A percentile compares a stretch with the other conserved stretches of the same genome.
phyloP scores from a whole-genome alignment of 2,113 vertebrate genomes.

The Plestiodon gilberti region DNA sequence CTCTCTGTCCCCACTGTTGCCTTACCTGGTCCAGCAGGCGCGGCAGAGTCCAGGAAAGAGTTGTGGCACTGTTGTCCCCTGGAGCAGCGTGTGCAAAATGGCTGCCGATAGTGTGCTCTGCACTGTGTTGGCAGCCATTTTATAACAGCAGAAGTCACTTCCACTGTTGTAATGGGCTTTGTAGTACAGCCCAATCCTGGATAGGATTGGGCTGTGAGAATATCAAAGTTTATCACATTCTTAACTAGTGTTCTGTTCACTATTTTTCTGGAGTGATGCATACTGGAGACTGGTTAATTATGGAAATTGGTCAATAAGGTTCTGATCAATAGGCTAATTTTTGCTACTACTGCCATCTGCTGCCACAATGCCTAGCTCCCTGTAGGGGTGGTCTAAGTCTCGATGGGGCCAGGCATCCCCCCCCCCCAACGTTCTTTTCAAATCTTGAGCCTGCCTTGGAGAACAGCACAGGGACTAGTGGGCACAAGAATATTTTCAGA shows the following conservation, averaged over 20 bases:
- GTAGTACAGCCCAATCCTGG: too few species aligned
- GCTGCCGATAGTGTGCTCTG: too few species aligned
- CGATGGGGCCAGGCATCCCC: background rate
- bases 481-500: background rate
- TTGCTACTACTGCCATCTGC: background rate
- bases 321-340: background rate
- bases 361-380: background rate
- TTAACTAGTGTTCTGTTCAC: background rate
- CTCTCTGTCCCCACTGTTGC: too few species aligned
- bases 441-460: background rate
- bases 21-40: too few species aligned
- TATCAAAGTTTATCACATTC: background rate
- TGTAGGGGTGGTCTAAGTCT: background rate
- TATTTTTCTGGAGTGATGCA: background rate
- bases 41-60: too few species aligned
- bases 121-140: too few species aligned
- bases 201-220: too few species aligned
- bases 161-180: too few species aligned
- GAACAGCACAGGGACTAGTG: background rate
- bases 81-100: too few species aligned
- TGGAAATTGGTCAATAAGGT: background rate
- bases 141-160: too few species aligned
- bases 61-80: too few species aligned
- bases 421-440: background rate
- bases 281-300: background rate